Percentiles rank a stretch among this genome's conserved stretches.
Conservation (phyloP, 2,113 vertebrate species). For the Siniperca chuatsi region DNA sequence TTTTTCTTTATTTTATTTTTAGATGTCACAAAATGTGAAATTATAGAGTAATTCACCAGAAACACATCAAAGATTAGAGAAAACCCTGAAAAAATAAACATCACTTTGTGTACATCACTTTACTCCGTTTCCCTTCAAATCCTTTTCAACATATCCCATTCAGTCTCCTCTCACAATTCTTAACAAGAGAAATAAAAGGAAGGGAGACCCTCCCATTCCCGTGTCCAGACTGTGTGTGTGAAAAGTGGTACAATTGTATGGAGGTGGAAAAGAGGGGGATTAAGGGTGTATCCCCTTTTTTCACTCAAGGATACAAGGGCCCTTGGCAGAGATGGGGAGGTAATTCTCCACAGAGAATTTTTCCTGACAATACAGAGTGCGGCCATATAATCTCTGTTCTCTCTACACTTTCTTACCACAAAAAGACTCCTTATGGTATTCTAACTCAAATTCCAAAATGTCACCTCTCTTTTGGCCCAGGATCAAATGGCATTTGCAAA, state of each 20-base stretch:
- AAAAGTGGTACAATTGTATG: slow-evolving; percentile 16
- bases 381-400: slow-evolving; percentile 1
- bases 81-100: no score
- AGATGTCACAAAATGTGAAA: not conserved
- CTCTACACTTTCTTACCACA: not conserved
- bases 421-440: not conserved
- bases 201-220: slow-evolving; percentile 9
- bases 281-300: slow-evolving; percentile 21
- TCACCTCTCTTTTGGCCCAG: not conserved
- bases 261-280: slow-evolving; percentile 23
- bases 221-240: slow-evolving; percentile 11
- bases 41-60: not conserved
- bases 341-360: slow-evolving; percentile 10
- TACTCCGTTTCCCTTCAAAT: slow-evolving; percentile 3
- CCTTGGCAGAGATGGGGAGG: slow-evolving; percentile 29
- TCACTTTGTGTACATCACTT: not conserved
- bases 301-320: slow-evolving; percentile 15
- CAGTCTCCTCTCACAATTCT: not conserved
- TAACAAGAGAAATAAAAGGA: not conserved
- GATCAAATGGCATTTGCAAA: not conserved
- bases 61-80: no score
- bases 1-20: no score
- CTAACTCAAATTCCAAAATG: not conserved
- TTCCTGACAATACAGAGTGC: slow-evolving; percentile 38
- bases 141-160: not conserved